phyloP scores from a whole-genome alignment of 2,113 vertebrate genomes.

The Caretta caretta region DNA sequence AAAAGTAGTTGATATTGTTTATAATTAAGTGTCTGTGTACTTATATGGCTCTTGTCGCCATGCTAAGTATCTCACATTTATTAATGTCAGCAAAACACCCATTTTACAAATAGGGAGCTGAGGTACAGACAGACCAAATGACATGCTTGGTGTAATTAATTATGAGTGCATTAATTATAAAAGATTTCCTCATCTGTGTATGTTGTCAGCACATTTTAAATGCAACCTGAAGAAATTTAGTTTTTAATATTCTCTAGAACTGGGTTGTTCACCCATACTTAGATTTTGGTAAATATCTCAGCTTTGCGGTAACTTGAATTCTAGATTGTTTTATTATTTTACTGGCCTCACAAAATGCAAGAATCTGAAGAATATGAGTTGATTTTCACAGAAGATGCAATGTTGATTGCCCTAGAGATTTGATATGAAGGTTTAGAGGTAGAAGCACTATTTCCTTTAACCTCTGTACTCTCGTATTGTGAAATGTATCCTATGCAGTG shows the following conservation, averaged over 20 bases:
- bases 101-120: not conserved
- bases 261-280: not conserved
- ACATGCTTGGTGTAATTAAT: not conserved
- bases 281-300: not conserved
- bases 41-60: not conserved
- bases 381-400: not conserved
- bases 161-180: not conserved
- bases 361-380: not conserved
- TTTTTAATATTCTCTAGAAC: not conserved
- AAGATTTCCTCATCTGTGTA: not conserved
- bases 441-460: not conserved
- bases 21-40: not conserved
- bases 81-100: not conserved
- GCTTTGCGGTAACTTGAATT: not conserved
- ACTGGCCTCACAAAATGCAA: not conserved
- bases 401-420: not conserved
- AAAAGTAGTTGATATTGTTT: not conserved
- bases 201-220: not conserved
- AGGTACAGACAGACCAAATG: not conserved
- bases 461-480: not conserved
- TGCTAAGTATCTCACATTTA: not conserved
- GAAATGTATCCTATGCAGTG: not conserved
- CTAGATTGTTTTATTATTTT: not conserved
- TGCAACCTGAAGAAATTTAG: not conserved
- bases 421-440: not conserved